phyloP scores from a whole-genome alignment of 2,888 invertebrate species.

The Polyommatus iphigenia region DNA sequence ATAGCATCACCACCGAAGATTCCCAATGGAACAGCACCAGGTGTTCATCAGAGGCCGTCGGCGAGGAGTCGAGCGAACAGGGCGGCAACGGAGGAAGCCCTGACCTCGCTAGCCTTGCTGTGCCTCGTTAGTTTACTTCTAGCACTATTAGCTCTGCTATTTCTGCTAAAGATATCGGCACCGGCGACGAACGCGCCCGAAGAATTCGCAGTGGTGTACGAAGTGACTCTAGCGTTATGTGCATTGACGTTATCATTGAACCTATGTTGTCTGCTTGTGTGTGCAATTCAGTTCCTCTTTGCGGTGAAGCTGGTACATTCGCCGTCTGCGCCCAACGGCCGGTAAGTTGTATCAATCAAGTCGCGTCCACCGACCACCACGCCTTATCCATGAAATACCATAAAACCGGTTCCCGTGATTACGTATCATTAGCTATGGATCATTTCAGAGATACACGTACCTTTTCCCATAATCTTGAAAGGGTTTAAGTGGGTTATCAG shows the following conservation, averaged over 20 bases:
- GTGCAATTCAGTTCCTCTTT: constrained; percentile 96
- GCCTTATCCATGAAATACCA: constrained; percentile 59
- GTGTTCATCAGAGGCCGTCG: constrained; percentile 60
- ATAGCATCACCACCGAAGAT: constrained; percentile 70
- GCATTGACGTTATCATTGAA: constrained; percentile 93
- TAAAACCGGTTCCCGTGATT: constrained; percentile 59
- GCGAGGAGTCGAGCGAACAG: constrained; percentile 61
- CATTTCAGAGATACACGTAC: constrained; percentile 5
- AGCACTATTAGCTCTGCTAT: constrained; percentile 90
- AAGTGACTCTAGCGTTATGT: constrained; percentile 94
- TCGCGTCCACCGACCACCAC: constrained; percentile 43
- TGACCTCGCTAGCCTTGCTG: constrained; percentile 91
- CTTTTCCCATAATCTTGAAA: constrained; percentile 28
- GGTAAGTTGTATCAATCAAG: constrained; percentile 63
- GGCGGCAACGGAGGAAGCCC: constrained; percentile 83
- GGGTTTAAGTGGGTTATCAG: constrained; percentile 27
- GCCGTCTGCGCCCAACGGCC: constrained; percentile 88
- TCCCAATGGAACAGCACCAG: constrained; percentile 79
- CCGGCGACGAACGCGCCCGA: constrained; percentile 82
- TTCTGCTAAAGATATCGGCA: constrained; percentile 91
- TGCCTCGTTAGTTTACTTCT: constrained; percentile 92
- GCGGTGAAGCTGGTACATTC: constrained; percentile 95
- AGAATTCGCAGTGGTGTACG: constrained; percentile 93
- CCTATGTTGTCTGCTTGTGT: constrained; percentile 94
- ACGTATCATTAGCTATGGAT: constrained; percentile 48